Conservation (phyloP, 2,888 invertebrate genomes). For the Syritta pipiens region DNA sequence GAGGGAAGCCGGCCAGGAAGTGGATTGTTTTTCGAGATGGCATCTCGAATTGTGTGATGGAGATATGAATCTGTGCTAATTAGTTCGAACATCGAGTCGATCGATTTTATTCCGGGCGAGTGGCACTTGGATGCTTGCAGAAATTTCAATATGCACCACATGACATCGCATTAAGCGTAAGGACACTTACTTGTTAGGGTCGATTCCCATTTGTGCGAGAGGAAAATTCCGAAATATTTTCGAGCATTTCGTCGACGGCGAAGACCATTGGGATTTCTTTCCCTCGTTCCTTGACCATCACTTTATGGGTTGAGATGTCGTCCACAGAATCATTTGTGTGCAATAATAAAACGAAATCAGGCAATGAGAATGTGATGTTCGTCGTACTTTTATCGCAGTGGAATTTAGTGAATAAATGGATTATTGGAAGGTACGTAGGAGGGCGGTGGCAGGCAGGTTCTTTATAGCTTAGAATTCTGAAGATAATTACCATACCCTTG, state of each 20-base stretch:
- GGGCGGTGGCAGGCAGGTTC: background rate
- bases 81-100: constrained; percentile 54
- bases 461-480: constrained; percentile 13
- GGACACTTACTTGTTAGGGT: constrained; percentile 35
- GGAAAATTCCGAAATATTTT: constrained; percentile 5
- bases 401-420: constrained; percentile 9
- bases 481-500: constrained; percentile 12
- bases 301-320: constrained; percentile 19
- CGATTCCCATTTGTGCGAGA: constrained; percentile 32
- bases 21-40: constrained; percentile 64
- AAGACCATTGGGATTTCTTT: constrained; percentile 6
- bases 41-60: constrained; percentile 57
- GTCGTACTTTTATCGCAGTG: constrained; percentile 10
- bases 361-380: constrained; percentile 34
- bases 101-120: constrained; percentile 8
- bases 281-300: background rate
- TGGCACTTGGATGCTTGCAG: constrained; percentile 21
- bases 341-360: constrained; percentile 59
- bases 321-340: constrained; percentile 37
- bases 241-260: background rate
- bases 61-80: constrained; percentile 67
- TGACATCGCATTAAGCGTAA: constrained; percentile 58
- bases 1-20: constrained; percentile 9
- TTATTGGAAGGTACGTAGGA: background rate
- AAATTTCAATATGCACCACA: constrained; percentile 58